Evolutionary conservation across 2,797 vertebrate genomes (phyloP).

Genomic region (Acipenser ruthenus): DNA sequence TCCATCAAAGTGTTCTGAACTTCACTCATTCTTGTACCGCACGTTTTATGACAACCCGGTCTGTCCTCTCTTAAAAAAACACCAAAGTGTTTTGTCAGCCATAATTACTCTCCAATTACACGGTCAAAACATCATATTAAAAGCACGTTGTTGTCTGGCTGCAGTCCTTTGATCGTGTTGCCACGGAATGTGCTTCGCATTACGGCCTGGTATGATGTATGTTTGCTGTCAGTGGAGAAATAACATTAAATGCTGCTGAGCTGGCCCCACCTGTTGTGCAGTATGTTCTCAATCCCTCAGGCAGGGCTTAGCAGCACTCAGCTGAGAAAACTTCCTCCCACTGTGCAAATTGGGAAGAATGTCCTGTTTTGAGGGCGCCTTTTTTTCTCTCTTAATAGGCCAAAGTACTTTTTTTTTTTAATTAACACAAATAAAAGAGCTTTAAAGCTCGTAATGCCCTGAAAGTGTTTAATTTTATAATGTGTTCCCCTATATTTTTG

Average conservation of each 20-base stretch:
- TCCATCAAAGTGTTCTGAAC: slow-evolving; percentile 43
- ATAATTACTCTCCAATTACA: slow-evolving; percentile 67
- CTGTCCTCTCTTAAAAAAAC: slow-evolving; percentile 36
- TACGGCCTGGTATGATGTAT: slow-evolving; percentile 72
- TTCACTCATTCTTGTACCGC: slow-evolving; percentile 32
- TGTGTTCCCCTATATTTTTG: too few species aligned
- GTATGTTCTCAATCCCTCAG: slow-evolving; percentile 59
- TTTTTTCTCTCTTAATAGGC: too few species aligned
- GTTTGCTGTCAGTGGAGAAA: slow-evolving; percentile 83
- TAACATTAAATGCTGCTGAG: slow-evolving; percentile 76
- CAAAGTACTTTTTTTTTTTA: too few species aligned
- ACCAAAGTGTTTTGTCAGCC: slow-evolving; percentile 63
- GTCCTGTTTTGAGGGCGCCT: too few species aligned
- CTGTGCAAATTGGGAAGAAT: slow-evolving; percentile 40
- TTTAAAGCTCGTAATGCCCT: too few species aligned
- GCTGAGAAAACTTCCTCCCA: slow-evolving; percentile 54
- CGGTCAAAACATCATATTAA: slow-evolving; percentile 60
- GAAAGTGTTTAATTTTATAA: too few species aligned
- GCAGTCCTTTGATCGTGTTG: slow-evolving; percentile 63
- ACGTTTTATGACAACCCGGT: slow-evolving; percentile 41
- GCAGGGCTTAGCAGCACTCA: slow-evolving; percentile 43
- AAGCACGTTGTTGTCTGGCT: slow-evolving; percentile 56
- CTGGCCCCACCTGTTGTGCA: slow-evolving; percentile 66
- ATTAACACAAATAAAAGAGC: too few species aligned
- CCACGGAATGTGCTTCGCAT: slow-evolving; percentile 62